Evolutionary conservation across 2,888 invertebrate genomes (phyloP), one percentile per base, ranked within the genome.

Genomic region (Leptinotarsa juncta): DNA sequence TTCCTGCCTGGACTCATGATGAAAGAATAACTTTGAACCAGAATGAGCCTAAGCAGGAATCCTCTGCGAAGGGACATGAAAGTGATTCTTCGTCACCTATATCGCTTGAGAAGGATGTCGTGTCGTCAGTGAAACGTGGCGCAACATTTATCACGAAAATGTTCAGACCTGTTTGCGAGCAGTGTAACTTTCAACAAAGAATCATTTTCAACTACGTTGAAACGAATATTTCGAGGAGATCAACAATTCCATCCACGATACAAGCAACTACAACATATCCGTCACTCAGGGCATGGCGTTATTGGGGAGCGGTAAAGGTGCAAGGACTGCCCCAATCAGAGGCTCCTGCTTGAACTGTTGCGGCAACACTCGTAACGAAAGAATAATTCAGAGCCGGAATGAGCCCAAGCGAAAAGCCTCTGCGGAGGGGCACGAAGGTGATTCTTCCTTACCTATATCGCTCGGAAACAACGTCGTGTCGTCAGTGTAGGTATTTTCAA

Each of bases 381-480:
- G 7, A 70, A 62, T 3, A 42, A 42, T 42, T 2, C 18, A 12
- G 49, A 57, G 48, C 51, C 42, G 49, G 4, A 18, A 65, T 50
- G 62, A 70, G 69, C 51, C 67, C 50, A 55, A 71, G 66, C 62
- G 18, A 18, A 50, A 75, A 67, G 60, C 72, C 67, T 65, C 72
- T 67, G 72, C 51, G 42, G 57, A 70, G 65, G 60, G 67, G n/a
- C n/a, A 72, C 70, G 49, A 23, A 65, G n/a, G 62, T 49, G 67
- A 68, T 32, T 75, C 67, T 67, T 72, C 73, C 82, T 81, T 81
- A 79, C 83, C 82, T 75, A 82, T 73, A 76, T 89, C 93, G 75
- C 88, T 91, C 57, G 91, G 91, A 57, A 93, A 92, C 15, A 93
- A 86, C 0, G 93, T 93, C 15, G 93, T 93, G 79, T 94, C 94